These are phyloP conservation scores for Nasonia oneida DNA, from an alignment of 2,888 invertebrate species.

Conservation along the genomic window DNA sequence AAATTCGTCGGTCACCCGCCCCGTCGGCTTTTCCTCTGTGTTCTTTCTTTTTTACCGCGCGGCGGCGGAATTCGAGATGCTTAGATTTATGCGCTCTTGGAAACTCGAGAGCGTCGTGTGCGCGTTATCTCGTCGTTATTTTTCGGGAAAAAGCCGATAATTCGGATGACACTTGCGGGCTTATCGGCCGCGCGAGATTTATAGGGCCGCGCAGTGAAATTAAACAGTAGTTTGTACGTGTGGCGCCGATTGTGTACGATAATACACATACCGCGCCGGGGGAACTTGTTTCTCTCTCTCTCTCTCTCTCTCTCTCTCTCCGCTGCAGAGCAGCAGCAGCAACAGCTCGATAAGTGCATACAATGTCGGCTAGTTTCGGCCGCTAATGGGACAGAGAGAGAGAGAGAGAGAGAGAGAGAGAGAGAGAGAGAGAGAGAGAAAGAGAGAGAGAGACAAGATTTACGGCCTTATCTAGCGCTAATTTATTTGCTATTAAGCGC, in stretches of 20 bases:
- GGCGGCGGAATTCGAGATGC: constrained; percentile 16
- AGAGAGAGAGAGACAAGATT: background rate
- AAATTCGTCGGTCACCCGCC: constrained; percentile 52
- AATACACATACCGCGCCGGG: constrained; percentile 10
- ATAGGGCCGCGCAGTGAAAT: background rate
- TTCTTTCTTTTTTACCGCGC: background rate
- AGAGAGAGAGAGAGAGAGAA: too few relatives aligned
- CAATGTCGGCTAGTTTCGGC: constrained; percentile 3
- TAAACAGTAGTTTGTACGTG: background rate
- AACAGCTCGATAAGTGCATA: background rate
- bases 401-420: background rate
- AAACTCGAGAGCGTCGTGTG: background rate
- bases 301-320: background rate
- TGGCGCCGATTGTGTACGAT: constrained; percentile 36
- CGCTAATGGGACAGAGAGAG: background rate
- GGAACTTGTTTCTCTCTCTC: constrained; percentile 1
- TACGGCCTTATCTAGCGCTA: background rate
- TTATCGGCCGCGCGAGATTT: background rate
- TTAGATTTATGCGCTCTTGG: constrained; percentile 1
- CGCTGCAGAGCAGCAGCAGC: background rate
- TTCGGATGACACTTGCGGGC: background rate
- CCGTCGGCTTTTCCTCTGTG: background rate
- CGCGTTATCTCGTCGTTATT: background rate
- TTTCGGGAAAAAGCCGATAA: background rate
- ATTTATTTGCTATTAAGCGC: background rate